Percentiles rank a stretch among this genome's conserved stretches.
Evolutionary conservation across 2,113 vertebrate species (phyloP).

Genomic region (Tachycineta bicolor): DNA sequence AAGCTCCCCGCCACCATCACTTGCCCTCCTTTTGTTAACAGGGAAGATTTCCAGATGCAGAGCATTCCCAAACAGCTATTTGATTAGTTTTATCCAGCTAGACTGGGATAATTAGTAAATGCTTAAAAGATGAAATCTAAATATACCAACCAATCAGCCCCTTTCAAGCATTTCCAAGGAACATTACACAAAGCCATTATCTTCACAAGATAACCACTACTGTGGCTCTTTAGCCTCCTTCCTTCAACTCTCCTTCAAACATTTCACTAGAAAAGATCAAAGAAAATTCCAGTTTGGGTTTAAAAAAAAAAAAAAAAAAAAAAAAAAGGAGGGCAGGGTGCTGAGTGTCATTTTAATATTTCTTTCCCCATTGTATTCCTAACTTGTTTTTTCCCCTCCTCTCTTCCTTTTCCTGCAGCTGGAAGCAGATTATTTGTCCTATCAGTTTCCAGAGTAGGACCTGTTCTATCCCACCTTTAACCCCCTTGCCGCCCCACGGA

Average conservation of each 20-base stretch:
- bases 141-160: constrained; percentile 67
- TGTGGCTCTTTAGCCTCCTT: not conserved
- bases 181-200: constrained; percentile 59
- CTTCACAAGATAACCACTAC: constrained; percentile 38
- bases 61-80: constrained; percentile 67
- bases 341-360: not conserved
- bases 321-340: accelerated
- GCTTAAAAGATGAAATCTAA: constrained; percentile 75
- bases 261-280: not conserved
- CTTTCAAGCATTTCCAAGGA: constrained; percentile 55
- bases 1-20: not conserved
- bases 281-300: not conserved
- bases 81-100: constrained; percentile 61
- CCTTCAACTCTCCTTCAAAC: not conserved
- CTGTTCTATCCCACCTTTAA: not conserved
- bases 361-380: not conserved
- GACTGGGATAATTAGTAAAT: constrained; percentile 69
- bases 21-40: constrained; percentile 22
- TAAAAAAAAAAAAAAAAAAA: not conserved
- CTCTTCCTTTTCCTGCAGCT: not conserved
- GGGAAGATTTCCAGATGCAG: constrained; percentile 50
- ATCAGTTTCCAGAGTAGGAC: not conserved
- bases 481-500: not conserved
- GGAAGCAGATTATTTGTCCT: not conserved
- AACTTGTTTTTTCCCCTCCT: not conserved